Percentiles rank a stretch among this genome's conserved stretches.
phyloP scores from a whole-genome alignment of 2,797 vertebrate genomes.

The Eidolon dupreanum region DNA sequence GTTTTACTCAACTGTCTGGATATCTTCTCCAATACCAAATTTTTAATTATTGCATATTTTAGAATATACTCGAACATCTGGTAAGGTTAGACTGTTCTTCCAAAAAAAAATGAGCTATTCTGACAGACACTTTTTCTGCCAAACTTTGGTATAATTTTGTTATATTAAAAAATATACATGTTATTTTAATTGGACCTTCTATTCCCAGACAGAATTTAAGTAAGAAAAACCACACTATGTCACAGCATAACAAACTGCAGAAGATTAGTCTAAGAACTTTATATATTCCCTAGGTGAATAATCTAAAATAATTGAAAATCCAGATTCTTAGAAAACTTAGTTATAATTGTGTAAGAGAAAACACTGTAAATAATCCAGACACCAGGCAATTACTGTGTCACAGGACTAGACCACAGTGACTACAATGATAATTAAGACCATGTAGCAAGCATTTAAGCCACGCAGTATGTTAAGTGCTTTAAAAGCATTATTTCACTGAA shows the following conservation, averaged over 20 bases:
- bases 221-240: neutral
- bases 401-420: neutral
- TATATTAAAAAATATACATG: neutral
- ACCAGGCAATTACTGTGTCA: neutral
- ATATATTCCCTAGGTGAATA: neutral
- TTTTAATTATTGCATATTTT: neutral
- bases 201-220: neutral
- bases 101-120: neutral
- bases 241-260: neutral
- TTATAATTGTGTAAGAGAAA: constrained; percentile 6
- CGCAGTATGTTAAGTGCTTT: neutral
- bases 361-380: neutral
- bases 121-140: neutral
- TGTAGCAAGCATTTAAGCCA: neutral
- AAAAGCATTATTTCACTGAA: neutral
- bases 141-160: neutral
- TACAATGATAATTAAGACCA: neutral
- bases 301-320: constrained; percentile 6
- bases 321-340: neutral
- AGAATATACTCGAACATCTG: constrained; percentile 8
- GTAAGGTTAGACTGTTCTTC: neutral
- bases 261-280: neutral
- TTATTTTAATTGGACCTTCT: neutral
- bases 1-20: neutral
- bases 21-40: neutral